Base-by-base conservation (phyloP, 2,113 vertebrate species). In the Riparia riparia region DNA sequence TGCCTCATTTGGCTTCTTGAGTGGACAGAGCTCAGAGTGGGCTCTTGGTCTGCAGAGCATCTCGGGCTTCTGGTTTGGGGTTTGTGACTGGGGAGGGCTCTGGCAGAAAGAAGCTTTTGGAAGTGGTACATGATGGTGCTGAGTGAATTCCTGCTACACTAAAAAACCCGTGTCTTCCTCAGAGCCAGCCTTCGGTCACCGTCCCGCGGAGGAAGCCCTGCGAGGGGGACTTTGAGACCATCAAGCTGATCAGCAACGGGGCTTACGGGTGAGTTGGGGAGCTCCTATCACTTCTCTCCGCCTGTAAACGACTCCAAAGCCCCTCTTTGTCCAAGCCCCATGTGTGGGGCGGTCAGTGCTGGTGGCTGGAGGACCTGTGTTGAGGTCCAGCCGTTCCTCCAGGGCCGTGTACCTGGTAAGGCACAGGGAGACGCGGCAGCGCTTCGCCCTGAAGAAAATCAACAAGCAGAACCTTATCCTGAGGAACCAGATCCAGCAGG, bases 371-470 rank as follows among this genome's bases (percentile, higher is more conserved):
- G 57, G 9, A 12, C 2, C 0, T 1, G 6, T 68, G 51, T 6
- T 78, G 82, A 94, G 60, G 26, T 56, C 26, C 26, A 20, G 17
- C 39, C 0, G 0, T 41, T n/a, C 47, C 60, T 54, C 14, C 94
- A 99, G 99, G 72, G 99, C 99, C 0, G 99, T 99, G 56, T 99
- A 99, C 96, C 97, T 99, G 92, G 99, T 99, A 51, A 98, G 99
- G 42, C 99, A 99, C 97, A 98, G 98, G 41, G 99, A 99, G 91
- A 99, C 98, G 0, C 98, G 99, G 29, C 99, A 99, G 84, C 98
- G 99, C 37, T 99, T 99, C 8, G 99, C 99, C 92, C 99, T 99
- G 98, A 99, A 99, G 97, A 99, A 99, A 95, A 99, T 99, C 92
- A 99, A 99, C 97, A 99, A 99, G 41, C 99, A 99, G 97, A 99